Conservation (phyloP, 2,113 vertebrate genomes). For the Herpetotheres cachinnans region DNA sequence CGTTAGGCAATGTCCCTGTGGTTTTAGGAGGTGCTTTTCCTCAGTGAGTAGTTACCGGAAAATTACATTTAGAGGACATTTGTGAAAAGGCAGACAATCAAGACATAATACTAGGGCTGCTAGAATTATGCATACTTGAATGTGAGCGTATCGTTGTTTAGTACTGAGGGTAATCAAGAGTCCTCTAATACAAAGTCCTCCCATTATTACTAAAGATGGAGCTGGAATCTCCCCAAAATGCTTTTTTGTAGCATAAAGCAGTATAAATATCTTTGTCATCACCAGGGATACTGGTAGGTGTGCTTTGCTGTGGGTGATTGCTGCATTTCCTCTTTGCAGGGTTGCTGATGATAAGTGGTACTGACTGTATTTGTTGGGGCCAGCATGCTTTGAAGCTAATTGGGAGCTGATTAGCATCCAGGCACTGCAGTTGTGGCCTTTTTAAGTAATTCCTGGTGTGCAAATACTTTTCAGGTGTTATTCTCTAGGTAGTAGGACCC, state of each 20-base stretch:
- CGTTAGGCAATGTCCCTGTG: neutral
- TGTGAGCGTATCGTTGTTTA: neutral
- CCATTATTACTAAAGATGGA: neutral
- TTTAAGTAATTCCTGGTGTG: neutral
- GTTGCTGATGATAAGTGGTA: neutral
- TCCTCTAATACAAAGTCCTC: neutral
- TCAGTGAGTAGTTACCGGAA: neutral
- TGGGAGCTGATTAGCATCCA: neutral
- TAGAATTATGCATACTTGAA: neutral
- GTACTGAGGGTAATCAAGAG: neutral
- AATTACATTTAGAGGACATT: neutral
- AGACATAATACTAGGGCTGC: neutral
- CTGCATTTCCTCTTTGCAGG: neutral
- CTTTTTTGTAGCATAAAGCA: neutral
- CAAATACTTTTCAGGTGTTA: neutral
- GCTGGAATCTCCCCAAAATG: neutral
- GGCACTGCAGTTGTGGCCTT: neutral
- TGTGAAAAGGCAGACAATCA: neutral
- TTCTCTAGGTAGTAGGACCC: neutral
- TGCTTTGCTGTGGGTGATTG: constrained; percentile 17
- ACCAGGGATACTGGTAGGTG: neutral
- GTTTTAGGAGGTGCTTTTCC: neutral
- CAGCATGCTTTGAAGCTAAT: neutral
- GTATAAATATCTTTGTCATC: neutral
- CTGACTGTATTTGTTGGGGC: neutral